Conservation (phyloP, 2,888 invertebrate species). For the Tillus elongatus region DNA sequence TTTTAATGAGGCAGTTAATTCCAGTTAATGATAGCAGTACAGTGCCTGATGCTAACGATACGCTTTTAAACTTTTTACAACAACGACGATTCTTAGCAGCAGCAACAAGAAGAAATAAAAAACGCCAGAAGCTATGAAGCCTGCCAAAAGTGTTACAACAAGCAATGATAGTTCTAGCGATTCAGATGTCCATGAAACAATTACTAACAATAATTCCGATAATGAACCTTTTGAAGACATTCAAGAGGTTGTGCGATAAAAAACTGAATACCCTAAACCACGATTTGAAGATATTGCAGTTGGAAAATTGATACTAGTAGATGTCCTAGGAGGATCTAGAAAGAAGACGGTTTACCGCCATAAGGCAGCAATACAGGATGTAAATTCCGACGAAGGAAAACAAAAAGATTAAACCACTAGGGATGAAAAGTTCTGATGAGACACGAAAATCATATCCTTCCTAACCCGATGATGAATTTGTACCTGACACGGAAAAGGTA, state of each 20-base stretch:
- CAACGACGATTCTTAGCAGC: slow-evolving; percentile 16
- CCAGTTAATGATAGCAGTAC: slow-evolving; percentile 6
- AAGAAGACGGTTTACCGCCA: slow-evolving; percentile 11
- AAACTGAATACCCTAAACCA: slow-evolving; percentile 9
- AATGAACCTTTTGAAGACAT: slow-evolving; percentile 11
- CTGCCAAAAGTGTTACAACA: slow-evolving; percentile 17
- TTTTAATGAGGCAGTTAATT: slow-evolving; percentile 4
- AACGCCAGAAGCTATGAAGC: slow-evolving; percentile 16
- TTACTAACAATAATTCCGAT: slow-evolving; percentile 17
- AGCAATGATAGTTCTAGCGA: slow-evolving; percentile 15
- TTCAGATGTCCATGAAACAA: slow-evolving; percentile 14
- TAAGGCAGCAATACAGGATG: slow-evolving; percentile 9
- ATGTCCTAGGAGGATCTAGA: slow-evolving; percentile 8
- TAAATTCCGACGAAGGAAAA: slow-evolving; percentile 8
- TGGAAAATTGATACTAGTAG: slow-evolving; percentile 12
- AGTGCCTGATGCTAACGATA: slow-evolving; percentile 11
- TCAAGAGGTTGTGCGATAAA: slow-evolving; percentile 6
- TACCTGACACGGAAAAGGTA: neutral
- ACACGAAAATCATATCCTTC: slow-evolving; percentile 12
- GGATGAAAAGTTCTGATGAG: slow-evolving; percentile 14
- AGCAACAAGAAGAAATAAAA: slow-evolving; percentile 16
- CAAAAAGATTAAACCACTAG: slow-evolving; percentile 10
- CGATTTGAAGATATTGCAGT: slow-evolving; percentile 6
- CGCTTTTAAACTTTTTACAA: slow-evolving; percentile 16
- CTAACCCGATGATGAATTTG: slow-evolving; percentile 12